phyloP scores from a whole-genome alignment of 2,113 vertebrate species.

The Drymodes brunneopygia region DNA sequence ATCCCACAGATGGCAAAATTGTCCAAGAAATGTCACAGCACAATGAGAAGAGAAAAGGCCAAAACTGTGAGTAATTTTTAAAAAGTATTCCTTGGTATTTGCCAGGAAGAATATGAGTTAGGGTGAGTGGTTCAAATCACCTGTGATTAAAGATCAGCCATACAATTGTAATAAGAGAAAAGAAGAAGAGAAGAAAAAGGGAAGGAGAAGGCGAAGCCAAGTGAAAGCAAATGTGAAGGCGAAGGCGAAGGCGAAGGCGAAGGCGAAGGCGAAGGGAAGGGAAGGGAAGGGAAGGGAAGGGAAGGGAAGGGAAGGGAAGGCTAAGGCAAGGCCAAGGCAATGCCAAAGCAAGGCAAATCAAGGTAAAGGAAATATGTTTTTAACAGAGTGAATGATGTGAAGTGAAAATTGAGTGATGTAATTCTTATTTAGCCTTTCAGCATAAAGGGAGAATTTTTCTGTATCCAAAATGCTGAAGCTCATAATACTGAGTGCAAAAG shows the following conservation, averaged over 20 bases:
- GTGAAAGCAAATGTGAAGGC: no score
- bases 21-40: neutral
- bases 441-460: neutral
- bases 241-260: neutral
- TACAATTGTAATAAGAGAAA: neutral
- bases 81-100: neutral
- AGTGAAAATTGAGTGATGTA: neutral
- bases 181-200: neutral
- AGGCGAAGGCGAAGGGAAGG: no score
- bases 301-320: neutral
- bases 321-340: no score
- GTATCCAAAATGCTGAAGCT: neutral
- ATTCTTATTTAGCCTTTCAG: neutral
- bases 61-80: neutral
- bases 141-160: neutral
- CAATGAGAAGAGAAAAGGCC: neutral
- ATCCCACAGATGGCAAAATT: neutral
- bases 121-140: neutral
- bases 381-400: neutral
- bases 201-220: no score
- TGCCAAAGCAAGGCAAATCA: no score
- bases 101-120: neutral
- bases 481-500: neutral
- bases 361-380: neutral
- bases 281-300: neutral